Conservation (phyloP, 2,113 vertebrate species). For the Solea senegalensis region DNA sequence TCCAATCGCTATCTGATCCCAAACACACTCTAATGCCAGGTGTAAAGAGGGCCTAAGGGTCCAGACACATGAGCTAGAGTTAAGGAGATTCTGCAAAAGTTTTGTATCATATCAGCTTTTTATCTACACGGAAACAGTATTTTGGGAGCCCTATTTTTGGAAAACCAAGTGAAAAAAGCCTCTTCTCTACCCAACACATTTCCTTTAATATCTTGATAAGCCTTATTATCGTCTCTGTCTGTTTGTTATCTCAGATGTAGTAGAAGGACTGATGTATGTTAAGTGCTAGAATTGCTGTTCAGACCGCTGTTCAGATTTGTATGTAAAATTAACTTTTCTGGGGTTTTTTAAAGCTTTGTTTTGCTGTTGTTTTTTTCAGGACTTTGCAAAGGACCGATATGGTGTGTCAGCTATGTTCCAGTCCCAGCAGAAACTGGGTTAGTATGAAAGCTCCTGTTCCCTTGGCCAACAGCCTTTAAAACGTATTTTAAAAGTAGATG, state of each 20-base stretch:
- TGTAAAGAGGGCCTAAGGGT: no score
- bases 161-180: background rate
- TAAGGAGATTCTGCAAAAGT: no score
- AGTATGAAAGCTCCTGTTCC: constrained; percentile 68
- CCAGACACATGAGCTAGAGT: no score
- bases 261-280: constrained; percentile 43
- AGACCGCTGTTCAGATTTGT: no score
- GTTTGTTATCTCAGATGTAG: constrained; percentile 48
- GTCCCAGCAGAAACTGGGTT: constrained; percentile 95
- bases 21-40: no score
- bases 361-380: constrained; percentile 77
- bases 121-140: no score
- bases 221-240: constrained; percentile 29
- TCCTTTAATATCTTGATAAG: constrained; percentile 33
- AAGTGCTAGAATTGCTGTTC: constrained; percentile 4
- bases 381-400: constrained; percentile 96
- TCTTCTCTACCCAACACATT: constrained; percentile 18
- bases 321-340: background rate
- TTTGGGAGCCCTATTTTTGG: no score
- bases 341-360: background rate
- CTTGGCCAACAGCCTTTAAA: background rate
- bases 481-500: no score
- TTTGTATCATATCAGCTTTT: no score
- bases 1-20: no score
- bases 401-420: constrained; percentile 91